Conservation (phyloP, 2,113 vertebrate genomes). For the Struthidea cinerea region DNA sequence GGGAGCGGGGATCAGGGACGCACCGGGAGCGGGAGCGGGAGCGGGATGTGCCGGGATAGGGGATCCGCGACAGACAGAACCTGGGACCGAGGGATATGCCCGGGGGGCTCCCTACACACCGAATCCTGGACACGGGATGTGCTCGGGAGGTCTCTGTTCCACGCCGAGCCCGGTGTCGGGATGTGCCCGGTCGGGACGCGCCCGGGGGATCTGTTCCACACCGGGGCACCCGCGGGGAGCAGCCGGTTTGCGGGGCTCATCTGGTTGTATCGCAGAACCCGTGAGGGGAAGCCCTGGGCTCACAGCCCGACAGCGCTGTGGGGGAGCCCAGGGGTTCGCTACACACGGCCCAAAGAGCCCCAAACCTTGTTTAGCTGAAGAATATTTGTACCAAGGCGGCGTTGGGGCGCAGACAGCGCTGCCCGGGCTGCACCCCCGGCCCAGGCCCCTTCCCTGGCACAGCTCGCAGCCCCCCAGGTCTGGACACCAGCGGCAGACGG, state of each 20-base stretch:
- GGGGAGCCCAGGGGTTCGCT: not conserved
- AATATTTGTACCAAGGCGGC: fast-evolving
- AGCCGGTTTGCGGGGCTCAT: fast-evolving
- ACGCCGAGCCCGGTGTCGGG: not conserved
- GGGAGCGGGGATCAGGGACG: not conserved
- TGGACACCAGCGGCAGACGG: not conserved
- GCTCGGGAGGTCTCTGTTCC: not conserved
- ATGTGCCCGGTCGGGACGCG: too few relatives aligned
- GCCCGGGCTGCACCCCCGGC: not conserved
- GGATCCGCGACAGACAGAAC: not conserved
- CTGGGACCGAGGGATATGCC: not conserved
- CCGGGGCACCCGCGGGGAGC: not conserved
- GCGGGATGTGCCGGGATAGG: not conserved
- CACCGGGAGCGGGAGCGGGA: not conserved
- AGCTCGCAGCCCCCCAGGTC: fast-evolving
- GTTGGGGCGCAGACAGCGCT: fast-evolving
- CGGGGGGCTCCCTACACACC: not conserved
- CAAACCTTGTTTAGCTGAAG: fast-evolving
- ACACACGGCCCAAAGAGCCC: fast-evolving
- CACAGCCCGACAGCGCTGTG: not conserved
- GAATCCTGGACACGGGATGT: not conserved
- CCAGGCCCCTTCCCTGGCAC: not conserved
- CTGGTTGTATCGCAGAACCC: fast-evolving
- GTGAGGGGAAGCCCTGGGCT: fast-evolving
- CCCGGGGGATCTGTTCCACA: fast-evolving